A percentile compares a stretch with the other conserved stretches of the same genome.
phyloP scores from a whole-genome alignment of 2,113 vertebrate species.

The Rallus limicola region DNA sequence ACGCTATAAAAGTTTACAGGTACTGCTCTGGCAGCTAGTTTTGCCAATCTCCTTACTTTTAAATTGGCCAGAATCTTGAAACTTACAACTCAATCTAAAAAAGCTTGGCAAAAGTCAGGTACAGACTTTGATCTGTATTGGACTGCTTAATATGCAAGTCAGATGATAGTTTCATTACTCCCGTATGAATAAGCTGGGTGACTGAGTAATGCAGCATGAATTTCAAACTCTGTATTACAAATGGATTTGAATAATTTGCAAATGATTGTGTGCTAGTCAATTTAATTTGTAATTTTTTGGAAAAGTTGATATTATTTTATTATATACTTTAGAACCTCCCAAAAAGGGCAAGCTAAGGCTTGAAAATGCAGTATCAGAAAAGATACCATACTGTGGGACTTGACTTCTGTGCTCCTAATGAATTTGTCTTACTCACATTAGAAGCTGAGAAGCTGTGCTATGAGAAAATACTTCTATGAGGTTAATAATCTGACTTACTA shows the following conservation, averaged over 20 bases:
- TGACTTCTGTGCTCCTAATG: background rate
- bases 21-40: conserved; percentile 1
- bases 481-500: background rate
- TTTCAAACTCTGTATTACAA: conserved; percentile 22
- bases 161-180: conserved; percentile 12
- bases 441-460: background rate
- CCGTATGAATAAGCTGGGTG: background rate
- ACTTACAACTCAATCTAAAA: background rate
- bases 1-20: background rate
- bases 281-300: conserved; percentile 33
- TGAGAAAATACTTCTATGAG: background rate
- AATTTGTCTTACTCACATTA: background rate
- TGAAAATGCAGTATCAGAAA: background rate
- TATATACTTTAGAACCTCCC: background rate
- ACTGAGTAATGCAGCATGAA: conserved; percentile 45
- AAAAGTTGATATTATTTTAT: background rate
- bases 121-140: background rate
- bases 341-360: background rate
- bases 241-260: conserved; percentile 43
- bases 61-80: conserved; percentile 12
- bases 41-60: conserved; percentile 6
- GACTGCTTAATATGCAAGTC: conserved; percentile 33
- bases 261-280: conserved; percentile 30
- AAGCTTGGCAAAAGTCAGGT: background rate
- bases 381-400: background rate